Conservation (phyloP, 2,888 invertebrate species). For the Seira sanloemensis region DNA sequence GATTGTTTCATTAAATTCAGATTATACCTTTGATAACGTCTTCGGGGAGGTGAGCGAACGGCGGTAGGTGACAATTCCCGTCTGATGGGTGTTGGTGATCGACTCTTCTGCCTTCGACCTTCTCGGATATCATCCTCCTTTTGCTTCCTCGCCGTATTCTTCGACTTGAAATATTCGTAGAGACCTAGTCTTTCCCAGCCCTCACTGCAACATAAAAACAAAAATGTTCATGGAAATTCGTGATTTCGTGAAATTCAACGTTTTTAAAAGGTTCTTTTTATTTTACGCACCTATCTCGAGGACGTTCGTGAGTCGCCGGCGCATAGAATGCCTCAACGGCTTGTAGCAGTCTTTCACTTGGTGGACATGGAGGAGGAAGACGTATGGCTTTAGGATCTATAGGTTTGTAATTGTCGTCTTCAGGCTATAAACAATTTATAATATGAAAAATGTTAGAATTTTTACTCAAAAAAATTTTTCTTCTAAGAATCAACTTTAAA, state of each 20-base stretch:
- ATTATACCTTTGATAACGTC: conserved; percentile 73
- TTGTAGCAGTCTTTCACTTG: conserved; percentile 92
- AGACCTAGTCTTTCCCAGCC: conserved; percentile 99
- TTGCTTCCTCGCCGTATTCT: conserved; percentile 91
- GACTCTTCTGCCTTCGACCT: conserved; percentile 82
- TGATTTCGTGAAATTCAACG: no score
- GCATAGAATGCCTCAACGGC: conserved; percentile 98
- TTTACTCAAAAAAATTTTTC: neutral
- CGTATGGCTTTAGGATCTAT: conserved; percentile 93
- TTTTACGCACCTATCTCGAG: conserved; percentile 92
- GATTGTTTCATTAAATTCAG: neutral
- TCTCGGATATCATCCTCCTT: conserved; percentile 89
- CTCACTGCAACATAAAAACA: conserved; percentile 80
- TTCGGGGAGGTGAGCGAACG: conserved; percentile 72
- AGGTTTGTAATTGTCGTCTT: conserved; percentile 88
- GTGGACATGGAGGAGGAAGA: conserved; percentile 95
- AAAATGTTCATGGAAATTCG: no score
- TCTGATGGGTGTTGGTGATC: conserved; percentile 87
- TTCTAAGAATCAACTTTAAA: neutral
- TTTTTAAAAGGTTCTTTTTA: no score
- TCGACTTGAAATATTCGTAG: conserved; percentile 98
- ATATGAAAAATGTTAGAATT: no score
- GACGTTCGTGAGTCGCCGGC: conserved; percentile 94
- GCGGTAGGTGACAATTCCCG: conserved; percentile 76
- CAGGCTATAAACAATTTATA: conserved; percentile 40